These are phyloP conservation scores for Rattus rattus DNA, from an alignment of 2,113 vertebrate genomes.

Conservation along the genomic window DNA sequence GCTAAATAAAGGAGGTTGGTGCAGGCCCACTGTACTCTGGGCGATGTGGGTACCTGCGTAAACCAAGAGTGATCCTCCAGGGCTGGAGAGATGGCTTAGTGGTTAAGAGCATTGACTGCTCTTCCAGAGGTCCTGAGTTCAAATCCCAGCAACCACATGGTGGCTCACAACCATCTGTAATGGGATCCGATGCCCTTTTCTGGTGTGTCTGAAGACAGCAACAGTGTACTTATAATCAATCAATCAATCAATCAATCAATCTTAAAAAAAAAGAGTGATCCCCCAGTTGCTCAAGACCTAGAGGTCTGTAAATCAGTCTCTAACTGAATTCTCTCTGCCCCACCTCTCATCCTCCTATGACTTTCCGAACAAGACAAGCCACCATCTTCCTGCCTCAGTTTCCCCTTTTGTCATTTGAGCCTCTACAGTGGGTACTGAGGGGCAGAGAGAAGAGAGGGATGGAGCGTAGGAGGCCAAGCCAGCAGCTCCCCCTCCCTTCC, in stretches of 20 bases:
- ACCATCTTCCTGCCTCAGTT: not conserved
- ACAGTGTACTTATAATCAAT: too few relatives aligned
- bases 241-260: too few relatives aligned
- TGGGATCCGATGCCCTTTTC: too few relatives aligned
- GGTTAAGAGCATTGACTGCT: too few relatives aligned
- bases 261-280: too few relatives aligned
- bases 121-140: too few relatives aligned
- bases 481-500: not conserved
- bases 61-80: not conserved
- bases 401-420: not conserved
- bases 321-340: not conserved
- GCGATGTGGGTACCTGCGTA: not conserved
- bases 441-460: not conserved
- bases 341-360: not conserved
- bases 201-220: too few relatives aligned
- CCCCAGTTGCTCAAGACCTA: not conserved
- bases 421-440: conserved; percentile 9
- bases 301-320: not conserved
- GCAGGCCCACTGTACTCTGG: not conserved
- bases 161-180: too few relatives aligned
- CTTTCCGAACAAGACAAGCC: not conserved
- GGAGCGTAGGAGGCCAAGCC: not conserved
- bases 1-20: conserved; percentile 10
- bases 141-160: too few relatives aligned
- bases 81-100: too few relatives aligned